Evolutionary conservation across 2,113 vertebrate genomes (phyloP), one percentile per base, ranked within the genome.

Genomic region (Epinephelus fuscoguttatus): DNA sequence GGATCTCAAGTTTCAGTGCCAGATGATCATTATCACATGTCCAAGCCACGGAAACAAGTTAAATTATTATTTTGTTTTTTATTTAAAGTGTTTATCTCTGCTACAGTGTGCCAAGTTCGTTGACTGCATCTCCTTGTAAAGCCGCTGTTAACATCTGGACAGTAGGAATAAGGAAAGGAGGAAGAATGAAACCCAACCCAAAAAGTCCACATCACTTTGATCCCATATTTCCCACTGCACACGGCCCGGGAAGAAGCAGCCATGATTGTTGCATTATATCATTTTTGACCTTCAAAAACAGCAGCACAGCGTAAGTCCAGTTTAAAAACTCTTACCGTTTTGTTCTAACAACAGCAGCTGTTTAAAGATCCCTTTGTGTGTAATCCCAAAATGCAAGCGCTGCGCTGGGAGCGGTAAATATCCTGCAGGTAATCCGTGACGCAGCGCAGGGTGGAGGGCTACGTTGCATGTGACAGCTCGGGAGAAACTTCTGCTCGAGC

Each of bases 251-350:
- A 19, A 9, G 13, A 12, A 14, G 1, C 62, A 67, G 12, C 13
- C 33, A 27, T 3, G 13, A 10, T 1, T n/a, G 21, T 0, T 25
- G 40, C 53, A 74, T 50, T 66, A 2, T 23, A 52, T 1, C 33
- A n/a, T 9, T 40, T 23, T 1, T 62, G 0, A 4, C 25, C 25
- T 3, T 8, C 13, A 69, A n/a, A 47, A 73, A 2, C 6, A 2
- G 14, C 1, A 25, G 7, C 6, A 4, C 2, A 12, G 33, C 17
- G 3, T 3, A 2, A 9, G 1, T 45, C n/a, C 14, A 15, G 21
- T 2, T 9, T 23, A 4, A 4, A n/a, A 21, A 14, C 19, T 56
- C 91, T 92, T 79, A 93, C 92, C 92, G 92, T 90, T 89, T 84
- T 77, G 74, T 49, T 71, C 42, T 60, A 45, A 64, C 62, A 40